A percentile compares a stretch with the other conserved stretches of the same genome.
phyloP scores from a whole-genome alignment of 2,888 invertebrate species.

The Gastrophysa polygoni region DNA sequence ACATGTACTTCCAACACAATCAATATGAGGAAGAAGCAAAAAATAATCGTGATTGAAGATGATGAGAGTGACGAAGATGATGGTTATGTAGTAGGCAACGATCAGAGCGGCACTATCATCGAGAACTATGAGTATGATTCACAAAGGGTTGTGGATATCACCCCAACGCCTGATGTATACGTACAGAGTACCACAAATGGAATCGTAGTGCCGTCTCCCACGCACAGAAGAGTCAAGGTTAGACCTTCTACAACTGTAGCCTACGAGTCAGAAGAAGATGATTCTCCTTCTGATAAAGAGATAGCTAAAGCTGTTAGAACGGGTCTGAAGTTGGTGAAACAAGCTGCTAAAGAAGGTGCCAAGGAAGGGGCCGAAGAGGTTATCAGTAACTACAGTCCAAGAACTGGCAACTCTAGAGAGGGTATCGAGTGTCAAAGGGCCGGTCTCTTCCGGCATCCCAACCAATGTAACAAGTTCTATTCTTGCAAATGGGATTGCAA shows the following conservation, averaged over 20 bases:
- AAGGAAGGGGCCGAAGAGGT: slow-evolving; percentile 56
- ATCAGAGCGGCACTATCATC: slow-evolving; percentile 43
- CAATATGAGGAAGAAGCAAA: slow-evolving; percentile 58
- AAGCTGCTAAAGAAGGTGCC: slow-evolving; percentile 49
- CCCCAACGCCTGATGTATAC: slow-evolving; percentile 43
- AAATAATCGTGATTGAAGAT: slow-evolving; percentile 42
- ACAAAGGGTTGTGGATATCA: slow-evolving; percentile 43
- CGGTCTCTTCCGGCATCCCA: slow-evolving; percentile 72
- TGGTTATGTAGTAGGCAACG: slow-evolving; percentile 31
- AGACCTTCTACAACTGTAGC: slow-evolving; percentile 21
- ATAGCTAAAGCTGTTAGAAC: slow-evolving; percentile 46
- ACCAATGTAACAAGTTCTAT: slow-evolving; percentile 82
- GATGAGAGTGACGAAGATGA: slow-evolving; percentile 42
- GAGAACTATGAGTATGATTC: slow-evolving; percentile 49
- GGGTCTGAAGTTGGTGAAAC: slow-evolving; percentile 50
- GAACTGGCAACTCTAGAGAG: slow-evolving; percentile 58
- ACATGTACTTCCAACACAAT: slow-evolving; percentile 69
- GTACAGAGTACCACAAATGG: slow-evolving; percentile 34
- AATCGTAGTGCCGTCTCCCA: slow-evolving; percentile 28
- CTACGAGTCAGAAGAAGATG: slow-evolving; percentile 29
- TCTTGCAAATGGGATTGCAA: slow-evolving; percentile 81
- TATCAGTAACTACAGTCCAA: slow-evolving; percentile 56
- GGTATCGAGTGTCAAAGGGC: slow-evolving; percentile 67
- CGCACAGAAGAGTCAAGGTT: slow-evolving; percentile 41
- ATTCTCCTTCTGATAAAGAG: slow-evolving; percentile 39